Conservation (phyloP, 2,113 vertebrate genomes). For the Heterotis niloticus region DNA sequence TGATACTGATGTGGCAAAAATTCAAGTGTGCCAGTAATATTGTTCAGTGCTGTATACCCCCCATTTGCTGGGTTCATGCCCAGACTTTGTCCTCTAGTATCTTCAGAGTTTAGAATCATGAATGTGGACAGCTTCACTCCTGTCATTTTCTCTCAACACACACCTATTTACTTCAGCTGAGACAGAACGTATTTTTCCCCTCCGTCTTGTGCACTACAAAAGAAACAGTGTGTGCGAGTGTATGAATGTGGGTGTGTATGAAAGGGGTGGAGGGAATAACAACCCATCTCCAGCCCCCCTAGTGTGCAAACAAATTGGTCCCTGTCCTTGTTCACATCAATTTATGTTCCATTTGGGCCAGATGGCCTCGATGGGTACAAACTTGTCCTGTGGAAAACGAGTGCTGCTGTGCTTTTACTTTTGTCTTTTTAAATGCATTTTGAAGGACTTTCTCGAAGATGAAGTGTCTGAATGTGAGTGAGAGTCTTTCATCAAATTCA, state of each 20-base stretch:
- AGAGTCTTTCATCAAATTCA: not conserved
- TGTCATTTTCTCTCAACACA: not conserved
- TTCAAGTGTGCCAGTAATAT: no score
- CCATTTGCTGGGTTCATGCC: no score
- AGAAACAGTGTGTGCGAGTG: no score
- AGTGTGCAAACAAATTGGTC: constrained; percentile 56
- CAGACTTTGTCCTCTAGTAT: no score
- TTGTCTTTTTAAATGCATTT: constrained; percentile 1
- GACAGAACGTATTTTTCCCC: constrained; percentile 20
- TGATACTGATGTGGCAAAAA: no score
- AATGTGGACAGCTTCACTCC: no score
- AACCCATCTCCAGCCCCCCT: constrained; percentile 40
- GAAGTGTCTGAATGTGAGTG: constrained; percentile 32
- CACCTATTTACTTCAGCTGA: constrained; percentile 5
- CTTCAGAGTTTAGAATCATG: no score
- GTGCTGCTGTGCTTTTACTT: not conserved
- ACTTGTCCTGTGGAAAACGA: constrained; percentile 48
- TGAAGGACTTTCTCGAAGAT: not conserved
- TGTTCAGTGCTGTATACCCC: no score
- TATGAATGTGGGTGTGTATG: no score
- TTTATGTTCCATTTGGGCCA: constrained; percentile 58
- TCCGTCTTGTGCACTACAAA: no score
- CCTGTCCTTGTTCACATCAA: constrained; percentile 57
- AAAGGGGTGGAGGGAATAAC: constrained; percentile 19
- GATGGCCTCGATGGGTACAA: constrained; percentile 49